Conservation (phyloP, 2,888 invertebrate species). For the Cerastoderma edule region DNA sequence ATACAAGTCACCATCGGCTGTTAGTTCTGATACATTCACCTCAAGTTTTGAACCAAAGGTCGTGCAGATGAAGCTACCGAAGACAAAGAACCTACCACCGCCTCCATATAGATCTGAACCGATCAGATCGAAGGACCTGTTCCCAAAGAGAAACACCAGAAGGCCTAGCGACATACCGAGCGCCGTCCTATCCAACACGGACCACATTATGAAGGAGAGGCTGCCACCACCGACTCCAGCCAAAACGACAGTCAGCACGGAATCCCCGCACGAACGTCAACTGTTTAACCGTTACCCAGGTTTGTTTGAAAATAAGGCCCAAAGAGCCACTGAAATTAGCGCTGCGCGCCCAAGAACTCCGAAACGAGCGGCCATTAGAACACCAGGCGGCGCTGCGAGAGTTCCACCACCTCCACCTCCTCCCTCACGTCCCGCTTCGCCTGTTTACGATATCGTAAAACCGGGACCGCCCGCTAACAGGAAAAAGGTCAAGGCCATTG, state of each 20-base stretch:
- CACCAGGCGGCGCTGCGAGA: neutral
- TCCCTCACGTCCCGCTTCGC: no score
- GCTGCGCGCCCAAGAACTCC: slow-evolving; percentile 8
- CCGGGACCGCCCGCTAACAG: no score
- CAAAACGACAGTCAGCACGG: neutral
- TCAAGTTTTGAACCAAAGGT: neutral
- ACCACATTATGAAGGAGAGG: neutral
- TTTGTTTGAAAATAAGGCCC: slow-evolving; percentile 22
- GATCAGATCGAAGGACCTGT: neutral
- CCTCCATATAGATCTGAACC: slow-evolving; percentile 1
- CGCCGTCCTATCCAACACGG: neutral
- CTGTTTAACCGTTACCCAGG: slow-evolving; percentile 22
- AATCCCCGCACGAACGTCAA: neutral
- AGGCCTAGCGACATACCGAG: slow-evolving; percentile 17
- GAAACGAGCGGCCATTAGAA: neutral
- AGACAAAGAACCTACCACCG: slow-evolving; percentile 1
- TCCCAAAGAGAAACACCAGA: slow-evolving; percentile 5
- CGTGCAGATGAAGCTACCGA: neutral
- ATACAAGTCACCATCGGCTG: slow-evolving; percentile 11
- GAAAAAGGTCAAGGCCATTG: neutral
- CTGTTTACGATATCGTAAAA: no score
- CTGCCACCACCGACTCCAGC: neutral
- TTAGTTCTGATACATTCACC: neutral
- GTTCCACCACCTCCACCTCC: neutral
- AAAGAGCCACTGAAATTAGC: no score